Evolutionary conservation across 2,888 invertebrate species (phyloP).

Genomic region (Entomobrya multifasciata): DNA sequence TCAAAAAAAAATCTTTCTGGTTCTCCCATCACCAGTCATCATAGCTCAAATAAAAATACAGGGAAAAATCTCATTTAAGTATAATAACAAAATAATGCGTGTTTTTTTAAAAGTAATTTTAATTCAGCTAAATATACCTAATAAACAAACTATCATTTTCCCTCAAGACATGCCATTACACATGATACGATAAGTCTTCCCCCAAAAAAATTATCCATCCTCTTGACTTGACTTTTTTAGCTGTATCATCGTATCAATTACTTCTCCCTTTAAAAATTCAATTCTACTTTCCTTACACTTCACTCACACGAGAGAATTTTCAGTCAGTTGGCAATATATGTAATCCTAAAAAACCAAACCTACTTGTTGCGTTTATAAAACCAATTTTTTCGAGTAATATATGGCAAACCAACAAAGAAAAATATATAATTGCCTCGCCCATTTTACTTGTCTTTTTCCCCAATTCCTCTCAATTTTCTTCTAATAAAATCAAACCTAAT

Average conservation of each 20-base stretch:
- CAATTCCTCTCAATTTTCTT: not conserved
- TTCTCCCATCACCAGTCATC: not conserved
- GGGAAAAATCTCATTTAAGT: slow-evolving; percentile 27
- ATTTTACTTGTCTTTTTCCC: not conserved
- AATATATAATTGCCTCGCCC: not conserved
- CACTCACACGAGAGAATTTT: not conserved
- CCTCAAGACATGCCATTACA: slow-evolving; percentile 25
- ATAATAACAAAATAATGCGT: not conserved
- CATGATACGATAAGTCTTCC: slow-evolving; percentile 21
- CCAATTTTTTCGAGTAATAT: not conserved
- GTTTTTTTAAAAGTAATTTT: slow-evolving; percentile 26
- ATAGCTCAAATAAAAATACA: too few relatives aligned
- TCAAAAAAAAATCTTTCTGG: not conserved
- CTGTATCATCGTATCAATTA: slow-evolving; percentile 52
- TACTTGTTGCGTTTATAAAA: slow-evolving; percentile 17
- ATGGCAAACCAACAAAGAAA: slow-evolving; percentile 11
- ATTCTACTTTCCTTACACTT: slow-evolving; percentile 34
- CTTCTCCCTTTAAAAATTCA: slow-evolving; percentile 35
- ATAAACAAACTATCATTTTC: not conserved
- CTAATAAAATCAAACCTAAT: slow-evolving; percentile 61
- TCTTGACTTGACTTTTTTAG: slow-evolving; percentile 29
- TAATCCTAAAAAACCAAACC: slow-evolving; percentile 16
- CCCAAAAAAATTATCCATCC: slow-evolving; percentile 24
- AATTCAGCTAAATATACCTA: slow-evolving; percentile 52
- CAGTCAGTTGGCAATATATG: not conserved